Evolutionary conservation across 2,888 invertebrate genomes (phyloP), one percentile per base, ranked within the genome.

Genomic region (Eupithecia abbreviata): DNA sequence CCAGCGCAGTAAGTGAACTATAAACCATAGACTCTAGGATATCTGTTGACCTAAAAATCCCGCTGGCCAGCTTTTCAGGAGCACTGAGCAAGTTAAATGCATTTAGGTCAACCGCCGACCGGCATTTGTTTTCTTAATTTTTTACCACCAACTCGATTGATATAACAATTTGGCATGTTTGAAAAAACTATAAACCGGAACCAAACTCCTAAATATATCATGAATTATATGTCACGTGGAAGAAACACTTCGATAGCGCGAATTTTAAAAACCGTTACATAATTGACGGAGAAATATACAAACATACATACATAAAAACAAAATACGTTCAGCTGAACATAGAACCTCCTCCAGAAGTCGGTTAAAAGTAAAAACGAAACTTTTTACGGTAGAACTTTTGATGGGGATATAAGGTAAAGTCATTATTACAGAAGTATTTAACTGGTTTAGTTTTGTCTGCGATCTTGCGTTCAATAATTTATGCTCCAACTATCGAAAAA

Each of bases 51-150:
- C 42, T 66, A 41, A 41, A 30, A 65, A 41, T 65, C 41, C n/a
- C 18, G 41, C 41, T 65, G 7, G 15, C 42, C 66, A 42, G 15
- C 15, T 66, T 66, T 66, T 66, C 66, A 42, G 66, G 15, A 15
- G 42, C 66, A 66, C 58, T 58, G 18, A 30, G 62, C 30, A 30
- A 62, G 62, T 62, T 62, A 62, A 62, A 62, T 62, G 62, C 62
- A 62, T 66, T 42, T 66, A 15, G 66, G 66, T 66, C 66, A 66
- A 42, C 42, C 41, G 42, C 66, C 41, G 65, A 65, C 65, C 41
- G 41, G 15, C 42, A 66, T 42, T 66, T 66, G 18, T 65, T 15
- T 65, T 65, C 65, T 65, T 41, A 4, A 41, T 65, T 13, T 65
- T 41, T 41, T 30, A 65, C 41, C 65, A 41, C 65, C 41, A 55